Evolutionary conservation across 2,113 vertebrate genomes (phyloP), one percentile per base, ranked within the genome.

Genomic region (Dicrurus megarhynchus): DNA sequence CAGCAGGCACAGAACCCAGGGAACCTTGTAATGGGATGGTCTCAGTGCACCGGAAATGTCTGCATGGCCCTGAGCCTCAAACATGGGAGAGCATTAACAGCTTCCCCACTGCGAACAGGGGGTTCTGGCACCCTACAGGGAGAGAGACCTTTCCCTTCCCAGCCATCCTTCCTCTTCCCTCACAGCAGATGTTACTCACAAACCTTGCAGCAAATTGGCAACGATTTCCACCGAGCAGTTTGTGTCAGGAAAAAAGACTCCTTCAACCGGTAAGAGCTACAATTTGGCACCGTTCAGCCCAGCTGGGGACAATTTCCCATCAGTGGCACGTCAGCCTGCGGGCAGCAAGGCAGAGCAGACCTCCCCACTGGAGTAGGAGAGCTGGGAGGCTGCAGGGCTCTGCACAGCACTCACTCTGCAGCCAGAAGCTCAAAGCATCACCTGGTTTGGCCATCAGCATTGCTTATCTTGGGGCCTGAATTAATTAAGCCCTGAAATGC

Each of bases 401-500:
- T 33, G 44, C 61, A 42, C 61, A 76, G 70, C 21, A 18, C 6
- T 0, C 75, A 10, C 6, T 0, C 70, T 47, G 41, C 64, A 87
- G 23, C 59, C 46, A 39, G 59, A 10, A 77, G 21, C 49, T 16
- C n/a, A 39, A 42, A 81, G 52, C 35, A 20, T 42, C 6, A 0
- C 28, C 85, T 52, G 21, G 32, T 21, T 61, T 75, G 30, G 49
- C 3, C 1, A 77, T 21, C 33, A 39, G 16, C 0, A 0, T 59
- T 53, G 55, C n/a, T 86, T 55, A 10, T n/a, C 50, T 42, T 30
- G 23, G 22, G 47, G 65, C 20, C 33, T 79, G 77, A 91, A 79
- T 84, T 91, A 89, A 92, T 91, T 75, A 93, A 93, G 39, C 23
- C 47, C 60, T 59, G 70, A 79, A 91, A 64, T 32, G 20, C 67